Evolutionary conservation across 2,113 vertebrate genomes (phyloP), one percentile per base, ranked within the genome.

Genomic region (Tauraco erythrolophus): DNA sequence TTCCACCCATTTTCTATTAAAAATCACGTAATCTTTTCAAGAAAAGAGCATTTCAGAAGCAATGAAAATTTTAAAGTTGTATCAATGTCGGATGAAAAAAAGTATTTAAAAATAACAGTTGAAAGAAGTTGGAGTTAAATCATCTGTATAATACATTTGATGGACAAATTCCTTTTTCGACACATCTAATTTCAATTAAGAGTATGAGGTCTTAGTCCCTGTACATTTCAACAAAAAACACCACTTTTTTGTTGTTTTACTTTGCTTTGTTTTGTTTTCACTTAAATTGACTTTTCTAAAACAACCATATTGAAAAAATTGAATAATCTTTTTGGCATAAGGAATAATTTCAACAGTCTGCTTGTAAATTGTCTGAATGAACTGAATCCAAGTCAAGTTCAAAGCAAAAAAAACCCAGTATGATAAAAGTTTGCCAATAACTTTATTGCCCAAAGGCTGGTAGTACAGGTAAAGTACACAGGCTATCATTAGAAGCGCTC

Each of bases 161-260:
- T 71, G 8, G 8, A 62, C n/a, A 7, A 74, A 54, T 48, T 33
- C 0, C 62, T 37, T 78, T 94, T 94, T 74, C 3, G 2, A n/a
- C 5, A 61, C 2, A 27, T 54, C 6, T 70, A 66, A 35, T 6
- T 51, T 64, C 33, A 88, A 6, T 43, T 51, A 48, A 61, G 23
- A 18, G 3, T 39, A 57, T 8, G 3, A 57, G 1, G 9, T 76
- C 12, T 64, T 86, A 56, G 16, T 27, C 14, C 1, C 4, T 35
- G 22, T 28, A 51, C 4, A 35, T 62, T 76, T 83, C 3, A 86
- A 48, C 3, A 51, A 69, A 58, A 76, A 0, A 1, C 2, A 50
- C 1, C 1, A 10, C 11, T 54, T 15, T 15, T 7, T 9, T 8
- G 17, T 39, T 18, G 45, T 23, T 51, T 75, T n/a, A 3, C 19